Conservation (phyloP, 1,140 invertebrate genomes). For the Brachionus calyciflorus region DNA sequence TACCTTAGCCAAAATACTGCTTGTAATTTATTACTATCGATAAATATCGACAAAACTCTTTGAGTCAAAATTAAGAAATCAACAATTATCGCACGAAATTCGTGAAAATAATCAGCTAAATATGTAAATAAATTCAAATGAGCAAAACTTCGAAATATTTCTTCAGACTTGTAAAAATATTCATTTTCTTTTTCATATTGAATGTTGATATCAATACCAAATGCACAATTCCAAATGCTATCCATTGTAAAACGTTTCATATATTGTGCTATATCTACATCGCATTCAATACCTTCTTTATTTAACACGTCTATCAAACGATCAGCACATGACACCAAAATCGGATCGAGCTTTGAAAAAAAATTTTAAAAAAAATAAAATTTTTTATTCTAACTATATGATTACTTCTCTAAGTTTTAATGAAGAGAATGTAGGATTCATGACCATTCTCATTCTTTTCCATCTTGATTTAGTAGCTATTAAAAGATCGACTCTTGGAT, state of each 20-base stretch:
- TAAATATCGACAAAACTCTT: not conserved
- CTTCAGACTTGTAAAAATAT: constrained; percentile 24
- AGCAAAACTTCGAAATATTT: not conserved
- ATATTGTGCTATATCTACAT: constrained; percentile 3
- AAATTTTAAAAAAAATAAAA: not conserved
- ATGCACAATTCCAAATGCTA: constrained; percentile 44
- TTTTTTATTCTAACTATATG: not conserved
- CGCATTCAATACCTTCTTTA: not conserved
- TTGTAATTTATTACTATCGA: not conserved
- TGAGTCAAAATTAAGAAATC: not conserved
- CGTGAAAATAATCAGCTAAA: constrained; percentile 26
- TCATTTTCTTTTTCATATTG: constrained; percentile 57
- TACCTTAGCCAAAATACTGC: constrained; percentile 22
- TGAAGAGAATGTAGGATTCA: constrained; percentile 66
- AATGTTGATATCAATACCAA: constrained; percentile 37
- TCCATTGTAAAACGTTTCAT: constrained; percentile 49
- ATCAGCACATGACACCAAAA: constrained; percentile 3
- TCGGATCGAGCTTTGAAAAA: constrained; percentile 48
- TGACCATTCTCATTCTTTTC: constrained; percentile 64
- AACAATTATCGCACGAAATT: not conserved
- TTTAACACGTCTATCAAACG: constrained; percentile 20
- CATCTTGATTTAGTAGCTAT: constrained; percentile 59
- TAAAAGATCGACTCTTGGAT: constrained; percentile 50
- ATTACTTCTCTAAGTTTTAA: constrained; percentile 60
- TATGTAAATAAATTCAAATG: not conserved